Evolutionary conservation across 2,888 invertebrate species (phyloP), one percentile per base, ranked within the genome.

Genomic region (Acanthosepion esculentum): DNA sequence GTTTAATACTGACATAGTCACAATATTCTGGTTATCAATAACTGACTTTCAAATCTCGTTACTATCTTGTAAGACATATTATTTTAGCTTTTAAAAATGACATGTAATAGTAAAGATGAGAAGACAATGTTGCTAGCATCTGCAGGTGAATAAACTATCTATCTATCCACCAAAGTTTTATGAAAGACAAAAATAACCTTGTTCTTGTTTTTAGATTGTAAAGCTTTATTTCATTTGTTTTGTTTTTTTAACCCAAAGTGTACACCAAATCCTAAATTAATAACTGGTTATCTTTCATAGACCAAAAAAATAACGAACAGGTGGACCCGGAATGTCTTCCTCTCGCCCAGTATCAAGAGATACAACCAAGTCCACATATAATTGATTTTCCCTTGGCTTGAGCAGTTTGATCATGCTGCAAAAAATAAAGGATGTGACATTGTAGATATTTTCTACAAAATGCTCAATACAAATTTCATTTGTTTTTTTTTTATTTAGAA

Each of bases 301-400:
- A 92, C 95, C 95, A 95, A 96, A 96, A 95, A 95, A 96, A 95
- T 97, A 97, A 95, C 97, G 95, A 41, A 97, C 96, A 50, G 96
- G 96, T 41, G 97, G 97, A 6, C 96, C 96, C 41, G 96, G 96
- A 18, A 96, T 95, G 94, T 96, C 97, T 5, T 97, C 96, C 2
- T 96, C 96, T 64, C 96, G 95, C 48, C 64, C 93, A 18, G 96
- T 96, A 78, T 96, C 96, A 95, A 97, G 96, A 23, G 96, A 96
- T 18, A 97, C 96, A 7, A 97, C 96, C 5, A 97, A 96, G 94
- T 97, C 97, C n/a, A 96, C 96, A 95, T 97, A 97, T 94, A 96
- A 95, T 94, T 96, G 95, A 48, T 95, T 96, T 10, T 95, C 94
- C 4, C 95, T 94, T 15, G 96, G 96, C 95, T 97, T 97, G 94